A percentile compares a stretch with the other conserved stretches of the same genome.
These are phyloP conservation scores for Phoenoteleia sp. DNA, from an alignment of 2,888 invertebrate genomes.

Conservation along the genomic window DNA sequence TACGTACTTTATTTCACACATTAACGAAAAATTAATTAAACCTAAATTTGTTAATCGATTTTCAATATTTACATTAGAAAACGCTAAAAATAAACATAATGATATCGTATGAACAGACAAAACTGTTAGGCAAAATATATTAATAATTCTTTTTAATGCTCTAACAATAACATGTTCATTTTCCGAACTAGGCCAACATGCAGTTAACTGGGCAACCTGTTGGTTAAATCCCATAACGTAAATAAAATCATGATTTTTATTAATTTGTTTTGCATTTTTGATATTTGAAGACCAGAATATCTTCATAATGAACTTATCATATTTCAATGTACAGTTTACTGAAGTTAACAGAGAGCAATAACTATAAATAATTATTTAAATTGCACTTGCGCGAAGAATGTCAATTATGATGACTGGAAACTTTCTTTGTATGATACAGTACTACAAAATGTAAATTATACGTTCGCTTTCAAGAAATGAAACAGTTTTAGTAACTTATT, in stretches of 20 bases:
- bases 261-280: no score
- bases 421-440: no score
- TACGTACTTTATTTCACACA: constrained; percentile 20
- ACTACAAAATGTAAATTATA: no score
- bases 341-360: no score
- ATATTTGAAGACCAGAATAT: no score
- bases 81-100: background rate
- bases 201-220: background rate
- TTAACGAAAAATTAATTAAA: background rate
- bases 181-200: background rate
- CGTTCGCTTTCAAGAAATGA: no score
- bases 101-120: background rate
- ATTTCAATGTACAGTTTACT: no score
- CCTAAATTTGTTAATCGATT: background rate
- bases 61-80: background rate
- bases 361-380: no score
- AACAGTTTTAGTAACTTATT: no score
- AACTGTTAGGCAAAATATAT: background rate
- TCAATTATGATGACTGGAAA: no score
- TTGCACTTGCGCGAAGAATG: no score
- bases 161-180: background rate
- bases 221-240: constrained; percentile 1
- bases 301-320: no score
- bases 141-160: background rate
- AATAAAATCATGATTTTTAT: background rate